Evolutionary conservation across 1,140 invertebrate genomes (phyloP), one percentile per base, ranked within the genome.

Genomic region (Hylaeus anthracinus): DNA sequence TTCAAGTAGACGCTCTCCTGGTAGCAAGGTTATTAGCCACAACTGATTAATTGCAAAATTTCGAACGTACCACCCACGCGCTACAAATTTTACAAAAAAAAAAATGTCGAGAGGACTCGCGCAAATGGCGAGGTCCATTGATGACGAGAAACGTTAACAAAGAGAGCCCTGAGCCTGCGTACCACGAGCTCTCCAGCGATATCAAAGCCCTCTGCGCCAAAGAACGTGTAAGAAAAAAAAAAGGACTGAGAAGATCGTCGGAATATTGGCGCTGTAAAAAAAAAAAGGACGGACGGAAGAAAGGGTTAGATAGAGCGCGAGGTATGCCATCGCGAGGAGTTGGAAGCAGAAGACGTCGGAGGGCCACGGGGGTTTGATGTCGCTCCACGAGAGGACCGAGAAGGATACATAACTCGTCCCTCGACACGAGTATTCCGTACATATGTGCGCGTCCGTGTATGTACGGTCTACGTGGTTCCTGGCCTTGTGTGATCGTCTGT

Each of bases 381-480:
- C 82, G 51, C 82, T 69, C 3, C 64, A 61, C 61, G 55, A 72
- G 56, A 72, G 55, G 48, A 65, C 66, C 70, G 66, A 14, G n/a
- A 39, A 43, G 61, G 72, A 71, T 78, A 78, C 73, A 70, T 82
- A 86, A 86, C 56, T 82, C 72, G 39, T 72, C 67, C 83, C 69
- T 77, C 58, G 69, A 72, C 67, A 72, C 60, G 45, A 45, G 53
- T 81, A 58, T 79, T 43, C 26, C 58, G 45, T 79, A 61, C 73
- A 65, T 65, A 72, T 74, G 39, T 63, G 51, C 56, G 48, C 56
- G 10, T 39, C 1, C 41, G 8, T 64, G 51, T 26, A 66, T 4
- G 14, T 48, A 10, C 60, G 1, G 51, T 60, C 6, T 79, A 6
- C 39, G 65, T 56, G 53, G 48, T 26, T 14, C 3, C 14, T n/a